Conservation (phyloP, 1,140 invertebrate genomes). For the Pantala flavescens region DNA sequence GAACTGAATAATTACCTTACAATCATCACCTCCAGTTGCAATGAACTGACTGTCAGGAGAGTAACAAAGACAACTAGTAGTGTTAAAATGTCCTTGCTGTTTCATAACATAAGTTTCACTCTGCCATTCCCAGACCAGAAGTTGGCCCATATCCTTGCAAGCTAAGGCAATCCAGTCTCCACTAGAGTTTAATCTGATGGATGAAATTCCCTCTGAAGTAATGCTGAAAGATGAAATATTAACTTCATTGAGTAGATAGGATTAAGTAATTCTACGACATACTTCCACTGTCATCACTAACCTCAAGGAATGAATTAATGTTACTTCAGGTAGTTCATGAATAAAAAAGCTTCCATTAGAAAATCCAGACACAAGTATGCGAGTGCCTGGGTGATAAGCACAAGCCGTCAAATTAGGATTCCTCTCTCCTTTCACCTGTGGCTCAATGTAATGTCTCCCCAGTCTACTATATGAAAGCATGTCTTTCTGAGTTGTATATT, state of each 20-base stretch:
- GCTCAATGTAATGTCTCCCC: constrained; percentile 60
- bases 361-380: constrained; percentile 73
- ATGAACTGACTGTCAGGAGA: constrained; percentile 84
- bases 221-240: constrained; percentile 43
- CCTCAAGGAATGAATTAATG: constrained; percentile 79
- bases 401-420: constrained; percentile 58
- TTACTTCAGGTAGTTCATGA: constrained; percentile 87
- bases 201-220: constrained; percentile 66
- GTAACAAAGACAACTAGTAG: constrained; percentile 79
- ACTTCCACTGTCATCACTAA: constrained; percentile 24
- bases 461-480: constrained; percentile 57
- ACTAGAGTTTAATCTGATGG: constrained; percentile 68
- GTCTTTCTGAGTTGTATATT: constrained; percentile 30
- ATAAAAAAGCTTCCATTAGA: constrained; percentile 75
- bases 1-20: too few relatives aligned
- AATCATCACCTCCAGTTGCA: constrained; percentile 88
- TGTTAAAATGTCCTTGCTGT: constrained; percentile 87
- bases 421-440: constrained; percentile 47
- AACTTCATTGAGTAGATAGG: constrained; percentile 1
- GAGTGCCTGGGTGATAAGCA: constrained; percentile 64
- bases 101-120: constrained; percentile 98
- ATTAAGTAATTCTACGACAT: neutral
- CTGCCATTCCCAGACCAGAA: constrained; percentile 98
- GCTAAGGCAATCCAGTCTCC: constrained; percentile 94
- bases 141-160: constrained; percentile 70